Conservation (phyloP, 1,140 invertebrate species). For the Ridgeia piscesae region DNA sequence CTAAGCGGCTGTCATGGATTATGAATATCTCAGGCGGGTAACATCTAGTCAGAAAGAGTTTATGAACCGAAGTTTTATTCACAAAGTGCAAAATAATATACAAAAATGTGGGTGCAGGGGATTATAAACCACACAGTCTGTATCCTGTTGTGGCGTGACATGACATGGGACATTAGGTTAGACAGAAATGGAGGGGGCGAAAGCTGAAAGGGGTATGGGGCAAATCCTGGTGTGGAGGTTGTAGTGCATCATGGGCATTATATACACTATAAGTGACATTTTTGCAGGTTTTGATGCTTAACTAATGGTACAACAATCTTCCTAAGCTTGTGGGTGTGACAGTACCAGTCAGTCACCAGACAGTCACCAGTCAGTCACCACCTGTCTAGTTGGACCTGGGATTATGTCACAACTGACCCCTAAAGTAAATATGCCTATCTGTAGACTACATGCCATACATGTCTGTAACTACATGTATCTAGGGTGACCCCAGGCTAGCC, state of each 20-base stretch:
- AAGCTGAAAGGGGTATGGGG: background rate
- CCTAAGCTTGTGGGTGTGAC: background rate
- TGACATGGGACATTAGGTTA: background rate
- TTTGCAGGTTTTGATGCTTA: background rate
- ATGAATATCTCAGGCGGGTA: too few species aligned
- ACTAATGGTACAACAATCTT: background rate
- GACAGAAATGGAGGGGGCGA: background rate
- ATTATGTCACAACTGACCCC: background rate
- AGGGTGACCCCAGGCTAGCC: background rate
- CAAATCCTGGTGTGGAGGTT: background rate
- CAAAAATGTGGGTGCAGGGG: too few species aligned
- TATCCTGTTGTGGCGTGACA: background rate
- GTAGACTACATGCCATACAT: background rate
- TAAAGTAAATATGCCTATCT: background rate
- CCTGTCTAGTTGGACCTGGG: background rate
- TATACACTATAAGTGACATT: background rate
- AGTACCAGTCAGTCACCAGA: too few species aligned
- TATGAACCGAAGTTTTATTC: too few species aligned
- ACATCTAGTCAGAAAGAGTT: too few species aligned
- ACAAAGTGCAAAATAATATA: too few species aligned
- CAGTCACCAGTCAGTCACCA: background rate
- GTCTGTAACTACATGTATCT: background rate
- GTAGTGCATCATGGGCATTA: background rate
- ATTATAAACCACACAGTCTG: too few species aligned
- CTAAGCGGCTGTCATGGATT: too few species aligned